A percentile compares a stretch with the other conserved stretches of the same genome.
phyloP scores from a whole-genome alignment of 2,113 vertebrate species.

The Cathartes aura region DNA sequence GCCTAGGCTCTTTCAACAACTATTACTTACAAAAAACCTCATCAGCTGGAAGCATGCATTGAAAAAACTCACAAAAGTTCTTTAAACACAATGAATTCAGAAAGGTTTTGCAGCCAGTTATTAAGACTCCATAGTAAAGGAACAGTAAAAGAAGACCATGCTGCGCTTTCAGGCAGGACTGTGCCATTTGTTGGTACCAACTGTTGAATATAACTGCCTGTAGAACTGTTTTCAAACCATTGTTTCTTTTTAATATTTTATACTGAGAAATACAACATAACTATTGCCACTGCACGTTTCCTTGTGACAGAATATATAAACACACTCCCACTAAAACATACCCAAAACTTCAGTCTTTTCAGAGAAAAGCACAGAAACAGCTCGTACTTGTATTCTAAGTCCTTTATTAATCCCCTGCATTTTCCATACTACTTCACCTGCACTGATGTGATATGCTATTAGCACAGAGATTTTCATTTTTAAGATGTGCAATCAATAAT shows the following conservation, averaged over 20 bases:
- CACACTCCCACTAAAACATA: neutral
- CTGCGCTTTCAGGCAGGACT: slow-evolving; percentile 47
- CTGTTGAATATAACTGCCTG: slow-evolving; percentile 1
- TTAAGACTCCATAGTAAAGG: slow-evolving; percentile 7
- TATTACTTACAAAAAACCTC: neutral
- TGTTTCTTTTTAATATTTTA: slow-evolving; percentile 15
- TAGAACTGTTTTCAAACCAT: slow-evolving; percentile 15
- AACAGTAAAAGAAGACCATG: slow-evolving; percentile 16
- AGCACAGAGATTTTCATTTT: slow-evolving; percentile 58
- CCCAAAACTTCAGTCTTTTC: neutral
- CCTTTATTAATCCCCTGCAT: neutral
- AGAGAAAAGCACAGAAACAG: neutral
- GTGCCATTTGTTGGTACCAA: slow-evolving; percentile 40
- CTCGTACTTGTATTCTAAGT: neutral
- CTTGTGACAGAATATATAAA: slow-evolving; percentile 12
- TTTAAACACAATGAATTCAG: slow-evolving; percentile 30
- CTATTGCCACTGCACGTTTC: neutral
- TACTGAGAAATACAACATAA: neutral
- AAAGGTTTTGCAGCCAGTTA: slow-evolving; percentile 36
- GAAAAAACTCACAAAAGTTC: slow-evolving; percentile 40
- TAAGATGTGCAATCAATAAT: slow-evolving; percentile 66
- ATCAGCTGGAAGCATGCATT: slow-evolving; percentile 32
- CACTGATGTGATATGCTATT: slow-evolving; percentile 16
- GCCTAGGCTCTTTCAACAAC: slow-evolving; percentile 4
- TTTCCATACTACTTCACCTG: slow-evolving; percentile 23